phyloP scores from a whole-genome alignment of 2,113 vertebrate genomes.

The Trogon melanurus region DNA sequence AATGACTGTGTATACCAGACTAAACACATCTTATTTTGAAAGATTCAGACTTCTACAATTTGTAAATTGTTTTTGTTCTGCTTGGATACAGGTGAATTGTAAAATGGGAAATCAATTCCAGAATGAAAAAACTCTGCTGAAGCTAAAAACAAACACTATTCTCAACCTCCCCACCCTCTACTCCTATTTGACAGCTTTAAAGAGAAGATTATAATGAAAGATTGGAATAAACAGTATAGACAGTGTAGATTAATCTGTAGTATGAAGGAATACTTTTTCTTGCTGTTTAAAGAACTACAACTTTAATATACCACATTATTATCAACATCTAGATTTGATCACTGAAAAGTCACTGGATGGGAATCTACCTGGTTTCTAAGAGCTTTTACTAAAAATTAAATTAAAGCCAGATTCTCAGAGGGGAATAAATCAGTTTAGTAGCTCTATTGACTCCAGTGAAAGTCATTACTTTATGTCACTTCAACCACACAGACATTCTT shows the following conservation, averaged over 20 bases:
- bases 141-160: conserved; percentile 35
- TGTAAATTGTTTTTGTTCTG: conserved; percentile 65
- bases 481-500: background rate
- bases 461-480: background rate
- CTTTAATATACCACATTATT: background rate
- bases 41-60: conserved; percentile 27
- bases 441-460: background rate
- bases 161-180: background rate
- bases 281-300: background rate
- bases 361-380: background rate
- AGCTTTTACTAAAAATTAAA: background rate
- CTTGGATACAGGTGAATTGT: conserved; percentile 60
- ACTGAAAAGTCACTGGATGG: background rate
- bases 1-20: background rate
- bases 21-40: conserved; percentile 36
- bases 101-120: conserved; percentile 59
- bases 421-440: background rate
- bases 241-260: background rate
- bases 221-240: background rate
- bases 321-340: background rate
- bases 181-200: background rate
- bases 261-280: background rate
- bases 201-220: background rate
- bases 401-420: background rate
- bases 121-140: conserved; percentile 39